Conservation (phyloP, 2,797 vertebrate genomes). For the Tenualosa thibaudeaui region DNA sequence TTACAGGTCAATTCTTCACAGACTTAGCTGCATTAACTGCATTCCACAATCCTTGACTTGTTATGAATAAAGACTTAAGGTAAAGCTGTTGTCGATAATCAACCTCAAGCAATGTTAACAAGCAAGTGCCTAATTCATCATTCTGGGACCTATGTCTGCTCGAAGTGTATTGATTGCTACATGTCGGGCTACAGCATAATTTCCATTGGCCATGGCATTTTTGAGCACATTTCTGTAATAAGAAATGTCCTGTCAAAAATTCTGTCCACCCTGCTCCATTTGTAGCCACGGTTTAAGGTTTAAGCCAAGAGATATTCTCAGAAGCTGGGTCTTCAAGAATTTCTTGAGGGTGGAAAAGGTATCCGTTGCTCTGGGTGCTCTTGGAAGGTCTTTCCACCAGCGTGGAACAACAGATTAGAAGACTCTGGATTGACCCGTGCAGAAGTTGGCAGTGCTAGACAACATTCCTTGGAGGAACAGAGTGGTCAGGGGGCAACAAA, state of each 20-base stretch:
- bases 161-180: conserved; percentile 53
- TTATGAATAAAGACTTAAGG: conserved; percentile 37
- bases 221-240: conserved; percentile 53
- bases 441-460: too few species aligned
- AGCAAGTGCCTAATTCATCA: conserved; percentile 57
- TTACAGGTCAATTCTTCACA: not conserved
- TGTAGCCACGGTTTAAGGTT: not conserved
- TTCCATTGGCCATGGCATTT: conserved; percentile 35
- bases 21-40: not conserved
- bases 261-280: conserved; percentile 26
- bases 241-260: too few species aligned
- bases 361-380: too few species aligned
- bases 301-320: too few species aligned
- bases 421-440: too few species aligned
- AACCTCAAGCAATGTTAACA: conserved; percentile 52
- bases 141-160: conserved; percentile 46
- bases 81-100: conserved; percentile 50
- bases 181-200: conserved; percentile 37
- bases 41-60: not conserved
- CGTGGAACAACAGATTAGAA: too few species aligned
- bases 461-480: too few species aligned
- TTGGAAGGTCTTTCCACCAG: too few species aligned
- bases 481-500: too few species aligned
- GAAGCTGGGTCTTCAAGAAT: too few species aligned
- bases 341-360: too few species aligned